Conservation (phyloP, 2,113 vertebrate genomes). For the Aythya baeri region DNA sequence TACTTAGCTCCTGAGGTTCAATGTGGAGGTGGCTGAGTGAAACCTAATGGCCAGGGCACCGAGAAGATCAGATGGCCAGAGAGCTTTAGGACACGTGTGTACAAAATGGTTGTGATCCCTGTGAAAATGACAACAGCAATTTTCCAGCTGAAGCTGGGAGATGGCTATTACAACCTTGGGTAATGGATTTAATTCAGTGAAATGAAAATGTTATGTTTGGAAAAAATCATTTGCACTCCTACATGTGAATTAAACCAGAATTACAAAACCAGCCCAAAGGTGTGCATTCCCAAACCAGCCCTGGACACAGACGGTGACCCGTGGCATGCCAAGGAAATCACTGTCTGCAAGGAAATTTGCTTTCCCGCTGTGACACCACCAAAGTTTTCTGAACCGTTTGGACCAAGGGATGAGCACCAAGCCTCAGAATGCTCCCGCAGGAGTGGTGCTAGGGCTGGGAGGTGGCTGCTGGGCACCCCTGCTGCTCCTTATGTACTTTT, state of each 20-base stretch:
- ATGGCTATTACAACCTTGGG: neutral
- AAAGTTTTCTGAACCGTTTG: neutral
- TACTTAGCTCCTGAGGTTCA: neutral
- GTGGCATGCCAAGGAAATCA: rapidly evolving
- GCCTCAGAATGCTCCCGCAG: neutral
- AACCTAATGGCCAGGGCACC: neutral
- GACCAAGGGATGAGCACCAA: neutral
- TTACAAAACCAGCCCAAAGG: neutral
- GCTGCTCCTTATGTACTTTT: neutral
- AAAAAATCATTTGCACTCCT: neutral
- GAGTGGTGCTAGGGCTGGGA: neutral
- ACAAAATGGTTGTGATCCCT: neutral
- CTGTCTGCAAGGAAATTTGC: neutral
- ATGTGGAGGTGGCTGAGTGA: neutral
- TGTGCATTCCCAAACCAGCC: neutral
- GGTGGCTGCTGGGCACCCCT: neutral
- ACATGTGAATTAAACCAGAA: neutral
- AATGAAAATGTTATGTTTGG: rapidly evolving
- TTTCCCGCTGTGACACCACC: neutral
- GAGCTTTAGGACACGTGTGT: neutral
- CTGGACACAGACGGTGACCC: rapidly evolving
- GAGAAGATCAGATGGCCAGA: neutral
- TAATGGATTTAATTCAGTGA: neutral
- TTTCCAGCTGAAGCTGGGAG: neutral
- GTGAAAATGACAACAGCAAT: neutral